Evolutionary conservation across 2,113 vertebrate species (phyloP), one percentile per base, ranked within the genome.

Genomic region (Erythrolamprus reginae): DNA sequence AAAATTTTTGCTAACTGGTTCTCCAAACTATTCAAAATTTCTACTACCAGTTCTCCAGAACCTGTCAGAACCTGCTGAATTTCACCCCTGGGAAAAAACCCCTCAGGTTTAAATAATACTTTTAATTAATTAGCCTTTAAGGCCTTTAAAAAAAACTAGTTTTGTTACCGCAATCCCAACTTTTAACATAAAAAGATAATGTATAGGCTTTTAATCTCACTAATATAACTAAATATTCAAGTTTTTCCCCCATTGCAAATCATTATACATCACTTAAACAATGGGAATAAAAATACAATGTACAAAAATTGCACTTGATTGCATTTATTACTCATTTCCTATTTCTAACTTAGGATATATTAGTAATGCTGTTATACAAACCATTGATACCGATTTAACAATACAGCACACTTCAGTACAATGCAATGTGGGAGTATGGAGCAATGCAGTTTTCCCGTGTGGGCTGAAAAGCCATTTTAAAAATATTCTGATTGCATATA

Each of bases 401-500:
- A 93, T 93, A 87, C 92, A 90, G 89, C 93, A 89, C 89, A 52
- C 5, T 95, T 86, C 42, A 52, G 89, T 95, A 94, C 94, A 95
- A 95, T 94, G 89, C 42, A 28, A 88, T 0, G 93, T 94, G 92
- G 95, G 95, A 94, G 95, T 94, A 85, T 26, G 7, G 90, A 96
- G 93, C 90, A 53, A 93, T 92, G 87, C 53, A 90, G 50, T 95
- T 96, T 93, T 94, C 91, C 82, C 94, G 90, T 94, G 96, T 96
- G 94, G 95, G 95, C 33, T 96, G 95, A 86, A 53, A 94, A 96
- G 90, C 70, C 94, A 94, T 93, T 95, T 94, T 15, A 26, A n/a
- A 89, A 92, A 86, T 92, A 87, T 90, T 94, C 0, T 4, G 45
- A 93, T 96, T 94, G 91, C 89, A 94, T 28, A 88, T 92, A 89